Percentiles rank a stretch among this genome's conserved stretches.
These are phyloP conservation scores for Aphaenogaster rudis DNA, from an alignment of 1,140 invertebrate species.

Conservation along the genomic window DNA sequence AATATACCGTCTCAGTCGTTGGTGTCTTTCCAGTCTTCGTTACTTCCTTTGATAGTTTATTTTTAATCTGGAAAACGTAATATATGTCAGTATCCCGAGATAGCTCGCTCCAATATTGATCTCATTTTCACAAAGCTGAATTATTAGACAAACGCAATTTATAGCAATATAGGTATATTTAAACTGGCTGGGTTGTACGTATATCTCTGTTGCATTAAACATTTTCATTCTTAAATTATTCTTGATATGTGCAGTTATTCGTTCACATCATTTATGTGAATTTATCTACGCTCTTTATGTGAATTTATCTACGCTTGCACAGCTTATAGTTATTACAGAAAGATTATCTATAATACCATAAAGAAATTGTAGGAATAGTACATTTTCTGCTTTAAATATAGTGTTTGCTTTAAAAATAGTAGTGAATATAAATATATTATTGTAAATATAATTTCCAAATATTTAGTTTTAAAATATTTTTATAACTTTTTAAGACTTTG, in stretches of 20 bases:
- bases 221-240: neutral
- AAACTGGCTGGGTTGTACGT: neutral
- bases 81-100: neutral
- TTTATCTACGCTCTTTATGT: neutral
- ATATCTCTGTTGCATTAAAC: neutral
- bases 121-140: neutral
- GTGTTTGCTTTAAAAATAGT: neutral
- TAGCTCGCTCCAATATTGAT: neutral
- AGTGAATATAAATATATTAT: neutral
- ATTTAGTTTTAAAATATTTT: neutral
- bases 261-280: neutral
- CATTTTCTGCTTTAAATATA: neutral
- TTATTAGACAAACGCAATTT: conserved; percentile 6
- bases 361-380: neutral
- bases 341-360: neutral
- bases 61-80: conserved; percentile 89
- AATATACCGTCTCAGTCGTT: conserved; percentile 90
- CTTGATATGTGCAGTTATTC: neutral
- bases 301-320: neutral
- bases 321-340: neutral
- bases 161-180: neutral
- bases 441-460: neutral
- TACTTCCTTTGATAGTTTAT: conserved; percentile 89
- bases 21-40: conserved; percentile 89
- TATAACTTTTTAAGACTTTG: neutral